Evolutionary conservation across 2,113 vertebrate species (phyloP).

Genomic region (Dascyllus trimaculatus): DNA sequence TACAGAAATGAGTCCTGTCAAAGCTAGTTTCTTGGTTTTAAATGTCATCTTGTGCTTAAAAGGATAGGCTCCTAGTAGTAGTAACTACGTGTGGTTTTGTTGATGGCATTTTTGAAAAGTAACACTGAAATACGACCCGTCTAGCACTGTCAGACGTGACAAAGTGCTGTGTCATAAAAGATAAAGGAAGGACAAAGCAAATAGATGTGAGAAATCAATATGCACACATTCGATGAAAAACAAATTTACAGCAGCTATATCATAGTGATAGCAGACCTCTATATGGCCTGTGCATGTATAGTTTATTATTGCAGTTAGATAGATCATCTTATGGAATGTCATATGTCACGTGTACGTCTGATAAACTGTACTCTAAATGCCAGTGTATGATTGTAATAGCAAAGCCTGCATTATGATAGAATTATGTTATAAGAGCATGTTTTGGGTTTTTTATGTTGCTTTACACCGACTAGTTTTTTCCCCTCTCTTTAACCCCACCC

Average conservation of each 20-base stretch:
- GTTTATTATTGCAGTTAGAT: no score
- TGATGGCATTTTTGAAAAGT: no score
- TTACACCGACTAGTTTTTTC: conserved; percentile 18
- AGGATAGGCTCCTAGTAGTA: no score
- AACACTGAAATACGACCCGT: no score
- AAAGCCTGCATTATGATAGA: not conserved
- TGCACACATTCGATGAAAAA: not conserved
- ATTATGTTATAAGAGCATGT: not conserved
- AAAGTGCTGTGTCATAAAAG: not conserved
- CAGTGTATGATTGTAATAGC: not conserved
- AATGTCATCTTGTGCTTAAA: no score
- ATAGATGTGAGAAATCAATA: not conserved
- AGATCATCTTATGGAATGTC: no score
- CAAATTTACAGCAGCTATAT: not conserved
- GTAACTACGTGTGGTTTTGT: no score
- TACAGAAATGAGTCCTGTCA: no score
- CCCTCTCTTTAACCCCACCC: not conserved
- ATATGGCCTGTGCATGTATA: not conserved
- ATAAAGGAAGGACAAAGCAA: not conserved
- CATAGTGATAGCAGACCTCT: not conserved
- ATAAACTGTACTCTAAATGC: not conserved
- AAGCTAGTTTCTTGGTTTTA: no score
- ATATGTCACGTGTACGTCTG: not conserved
- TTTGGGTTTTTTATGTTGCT: conserved; percentile 10
- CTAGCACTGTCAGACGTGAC: no score